Evolutionary conservation across 2,113 vertebrate genomes (phyloP), one percentile per base, ranked within the genome.

Genomic region (Brachypteracias leptosomus): DNA sequence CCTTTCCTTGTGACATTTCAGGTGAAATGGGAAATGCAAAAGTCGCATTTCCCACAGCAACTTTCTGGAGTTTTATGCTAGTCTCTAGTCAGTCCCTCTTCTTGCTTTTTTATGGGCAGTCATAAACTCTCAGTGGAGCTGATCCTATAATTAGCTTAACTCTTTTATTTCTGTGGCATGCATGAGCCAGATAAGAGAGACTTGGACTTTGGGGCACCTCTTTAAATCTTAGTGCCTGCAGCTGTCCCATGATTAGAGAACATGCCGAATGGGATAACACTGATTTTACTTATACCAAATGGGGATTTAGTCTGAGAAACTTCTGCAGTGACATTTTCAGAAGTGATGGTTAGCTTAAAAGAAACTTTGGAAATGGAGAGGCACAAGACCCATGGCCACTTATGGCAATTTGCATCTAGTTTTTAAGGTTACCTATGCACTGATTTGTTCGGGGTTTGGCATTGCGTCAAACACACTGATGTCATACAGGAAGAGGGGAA

Each of bases 211-310:
- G 4, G 52, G 10, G 3, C 40, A 44, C 18, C 10, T 74, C 72
- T 84, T 59, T 15, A 33, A 74, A 38, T 51, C 63, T 19, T 59
- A 11, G 14, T n/a, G 26, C 22, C n/a, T 17, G 16, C 8, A 15
- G 28, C 59, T 86, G 25, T 54, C 4, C 20, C 0, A 0, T 33
- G 33, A 19, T 26, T 19, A 19, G 22, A 51, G 40, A 42, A 31
- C 6, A 11, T 5, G 0, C 33, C 38, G 52, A 58, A 52, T 47
- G 35, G 18, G 21, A 55, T 9, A 2, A 11, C 1, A 1, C n/a
- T 42, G 55, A 42, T 78, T 49, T 61, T 42, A 42, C 42, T 42
- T 42, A 22, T 12, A 62, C 5, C 28, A 70, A 71, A 25, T 5
- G 35, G 46, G 7, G n/a, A 35, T 9, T 54, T 70, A 61, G 58